Conservation (phyloP, 1,140 invertebrate genomes). For the Drosophila varians region DNA sequence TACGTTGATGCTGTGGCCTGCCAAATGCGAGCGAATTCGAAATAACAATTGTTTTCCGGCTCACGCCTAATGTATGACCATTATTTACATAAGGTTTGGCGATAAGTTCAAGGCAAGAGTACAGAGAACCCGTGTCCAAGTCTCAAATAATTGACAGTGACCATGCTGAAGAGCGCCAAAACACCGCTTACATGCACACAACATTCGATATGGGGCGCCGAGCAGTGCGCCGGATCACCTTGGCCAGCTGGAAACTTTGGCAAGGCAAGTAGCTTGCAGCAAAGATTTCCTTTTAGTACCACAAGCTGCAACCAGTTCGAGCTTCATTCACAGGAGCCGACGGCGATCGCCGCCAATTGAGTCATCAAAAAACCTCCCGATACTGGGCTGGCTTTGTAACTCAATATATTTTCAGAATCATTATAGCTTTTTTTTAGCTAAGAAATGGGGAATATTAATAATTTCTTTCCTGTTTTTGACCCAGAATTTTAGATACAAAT, state of each 20-base stretch:
- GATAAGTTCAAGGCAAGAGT: conserved; percentile 65
- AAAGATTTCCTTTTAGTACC: conserved; percentile 73
- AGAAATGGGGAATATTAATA: too few relatives aligned
- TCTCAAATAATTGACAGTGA: conserved; percentile 56
- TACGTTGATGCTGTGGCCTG: conserved; percentile 1
- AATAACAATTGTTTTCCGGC: conserved; percentile 55
- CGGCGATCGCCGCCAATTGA: conserved; percentile 51
- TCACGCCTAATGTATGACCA: conserved; percentile 11
- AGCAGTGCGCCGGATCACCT: conserved; percentile 57
- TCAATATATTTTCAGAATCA: conserved; percentile 24
- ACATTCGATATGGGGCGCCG: conserved; percentile 54
- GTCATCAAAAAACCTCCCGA: conserved; percentile 55
- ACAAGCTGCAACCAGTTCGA: conserved; percentile 49
- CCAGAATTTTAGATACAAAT: too few relatives aligned
- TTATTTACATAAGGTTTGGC: conserved; percentile 55
- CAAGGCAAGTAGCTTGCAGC: conserved; percentile 66
- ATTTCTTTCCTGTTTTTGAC: too few relatives aligned
- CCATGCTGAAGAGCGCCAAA: conserved; percentile 58
- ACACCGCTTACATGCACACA: conserved; percentile 57
- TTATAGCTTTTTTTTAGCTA: neutral
- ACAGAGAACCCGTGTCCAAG: neutral
- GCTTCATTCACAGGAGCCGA: conserved; percentile 60
- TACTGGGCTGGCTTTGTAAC: conserved; percentile 23
- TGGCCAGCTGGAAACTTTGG: conserved; percentile 54
- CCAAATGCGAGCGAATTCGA: conserved; percentile 39